Evolutionary conservation across 2,797 vertebrate species (phyloP).

Genomic region (Periparus ater): DNA sequence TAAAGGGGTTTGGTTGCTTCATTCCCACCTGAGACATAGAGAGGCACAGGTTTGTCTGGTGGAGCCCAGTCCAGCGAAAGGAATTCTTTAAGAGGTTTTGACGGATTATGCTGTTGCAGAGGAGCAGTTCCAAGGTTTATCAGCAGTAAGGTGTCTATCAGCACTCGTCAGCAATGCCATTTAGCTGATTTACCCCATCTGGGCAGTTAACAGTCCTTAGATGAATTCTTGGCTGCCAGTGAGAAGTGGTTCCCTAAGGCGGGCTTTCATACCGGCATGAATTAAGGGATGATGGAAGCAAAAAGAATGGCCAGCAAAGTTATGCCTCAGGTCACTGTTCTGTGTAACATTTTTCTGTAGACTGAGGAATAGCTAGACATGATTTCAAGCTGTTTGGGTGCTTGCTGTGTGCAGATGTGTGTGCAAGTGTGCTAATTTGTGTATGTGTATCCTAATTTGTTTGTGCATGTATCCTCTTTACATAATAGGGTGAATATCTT

Average conservation of each 20-base stretch:
- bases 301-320: neutral
- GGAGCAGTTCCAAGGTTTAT: neutral
- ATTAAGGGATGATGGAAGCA: constrained; percentile 1
- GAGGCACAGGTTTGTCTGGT: neutral
- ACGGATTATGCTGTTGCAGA: neutral
- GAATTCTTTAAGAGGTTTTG: neutral
- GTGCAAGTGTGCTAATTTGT: rapidly evolving
- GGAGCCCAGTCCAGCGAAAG: neutral
- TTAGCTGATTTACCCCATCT: neutral
- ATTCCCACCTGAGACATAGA: neutral
- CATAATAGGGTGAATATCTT: neutral
- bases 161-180: neutral
- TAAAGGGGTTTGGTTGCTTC: neutral
- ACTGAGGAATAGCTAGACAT: neutral
- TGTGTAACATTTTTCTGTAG: neutral
- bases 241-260: constrained; percentile 5
- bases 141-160: neutral
- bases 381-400: neutral
- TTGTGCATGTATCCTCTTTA: neutral
- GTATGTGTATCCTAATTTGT: no score
- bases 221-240: neutral
- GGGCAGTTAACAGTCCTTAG: neutral
- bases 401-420: neutral
- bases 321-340: neutral
- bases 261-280: neutral